These are phyloP conservation scores for Drosophila anomelani DNA, from an alignment of 2,888 invertebrate species.

Conservation along the genomic window DNA sequence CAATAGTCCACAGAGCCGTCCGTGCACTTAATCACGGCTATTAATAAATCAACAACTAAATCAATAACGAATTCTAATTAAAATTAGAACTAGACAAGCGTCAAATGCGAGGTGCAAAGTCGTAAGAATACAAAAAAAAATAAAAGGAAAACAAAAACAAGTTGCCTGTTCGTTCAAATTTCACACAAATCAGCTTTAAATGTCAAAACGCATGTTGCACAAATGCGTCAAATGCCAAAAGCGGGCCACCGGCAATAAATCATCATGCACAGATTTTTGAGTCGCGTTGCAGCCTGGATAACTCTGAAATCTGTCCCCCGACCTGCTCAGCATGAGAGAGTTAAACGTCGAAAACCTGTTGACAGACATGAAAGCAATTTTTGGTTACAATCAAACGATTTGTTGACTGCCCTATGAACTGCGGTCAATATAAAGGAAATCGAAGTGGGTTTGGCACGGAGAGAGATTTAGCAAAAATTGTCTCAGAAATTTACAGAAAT, in stretches of 20 bases:
- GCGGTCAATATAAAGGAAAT: not conserved
- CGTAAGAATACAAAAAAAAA: not conserved
- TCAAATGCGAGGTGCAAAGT: conserved; percentile 36
- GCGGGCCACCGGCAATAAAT: conserved; percentile 70
- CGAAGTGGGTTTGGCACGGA: not conserved
- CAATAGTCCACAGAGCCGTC: conserved; percentile 30
- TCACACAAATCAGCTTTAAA: conserved; percentile 79
- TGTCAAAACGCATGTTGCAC: conserved; percentile 80
- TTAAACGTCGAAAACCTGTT: conserved; percentile 51
- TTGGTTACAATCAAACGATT: conserved; percentile 35
- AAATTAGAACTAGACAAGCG: conserved; percentile 51
- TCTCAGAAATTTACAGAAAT: not conserved
- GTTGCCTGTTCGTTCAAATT: conserved; percentile 54
- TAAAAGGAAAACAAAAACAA: conserved; percentile 10
- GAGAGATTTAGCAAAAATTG: not conserved
- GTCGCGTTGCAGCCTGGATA: conserved; percentile 28
- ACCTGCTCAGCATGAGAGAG: conserved; percentile 14
- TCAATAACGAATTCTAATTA: conserved; percentile 63
- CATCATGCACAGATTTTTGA: conserved; percentile 54
- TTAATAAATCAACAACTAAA: conserved; percentile 70
- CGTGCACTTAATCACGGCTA: conserved; percentile 47
- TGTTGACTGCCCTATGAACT: conserved; percentile 30
- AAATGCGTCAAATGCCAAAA: conserved; percentile 77
- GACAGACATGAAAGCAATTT: conserved; percentile 50
- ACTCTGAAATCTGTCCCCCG: conserved; percentile 8